Percentiles rank a stretch among this genome's conserved stretches.
These are phyloP conservation scores for Echinarachnius parma DNA, from an alignment of 53 echinoderm and acorn worm genomes.

Conservation along the genomic window DNA sequence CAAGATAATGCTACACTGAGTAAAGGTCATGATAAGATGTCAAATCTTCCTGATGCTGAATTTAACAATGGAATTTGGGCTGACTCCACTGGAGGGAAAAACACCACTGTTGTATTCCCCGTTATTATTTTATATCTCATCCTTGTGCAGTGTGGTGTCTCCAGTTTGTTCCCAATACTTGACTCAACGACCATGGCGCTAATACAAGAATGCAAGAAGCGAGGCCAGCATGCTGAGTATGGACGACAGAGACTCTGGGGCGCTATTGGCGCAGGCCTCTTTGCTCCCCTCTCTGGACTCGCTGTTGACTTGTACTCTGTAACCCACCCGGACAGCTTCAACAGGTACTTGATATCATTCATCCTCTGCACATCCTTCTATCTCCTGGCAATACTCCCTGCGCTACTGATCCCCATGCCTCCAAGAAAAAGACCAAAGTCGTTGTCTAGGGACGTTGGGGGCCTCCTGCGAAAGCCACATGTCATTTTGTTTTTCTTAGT, in stretches of 20 bases:
- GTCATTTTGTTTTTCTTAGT: conserved; percentile 52
- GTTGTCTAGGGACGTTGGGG: conserved; percentile 34
- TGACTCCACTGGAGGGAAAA: too few relatives aligned
- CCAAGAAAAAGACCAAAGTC: conserved; percentile 38
- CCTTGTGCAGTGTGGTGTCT: too few relatives aligned
- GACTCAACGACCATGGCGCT: conserved; percentile 59
- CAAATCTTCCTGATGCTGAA: too few relatives aligned
- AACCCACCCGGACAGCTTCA: conserved; percentile 9
- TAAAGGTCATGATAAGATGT: too few relatives aligned
- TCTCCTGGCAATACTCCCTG: neutral
- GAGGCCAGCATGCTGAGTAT: conserved; percentile 33
- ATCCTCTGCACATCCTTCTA: neutral
- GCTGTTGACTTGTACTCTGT: conserved; percentile 45
- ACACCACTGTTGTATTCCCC: too few relatives aligned
- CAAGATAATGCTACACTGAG: too few relatives aligned
- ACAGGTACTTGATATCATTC: conserved; percentile 22
- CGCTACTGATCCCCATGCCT: conserved; percentile 9
- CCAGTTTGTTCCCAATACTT: too few relatives aligned
- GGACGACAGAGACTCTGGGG: conserved; percentile 74
- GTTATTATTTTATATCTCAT: too few relatives aligned
- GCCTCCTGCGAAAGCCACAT: conserved; percentile 43
- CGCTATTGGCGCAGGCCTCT: conserved; percentile 52
- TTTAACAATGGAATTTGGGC: too few relatives aligned
- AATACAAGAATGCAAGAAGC: conserved; percentile 28
- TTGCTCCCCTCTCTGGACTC: conserved; percentile 52